These are phyloP conservation scores for Upupa epops DNA, from an alignment of 2,113 vertebrate species.

Conservation along the genomic window DNA sequence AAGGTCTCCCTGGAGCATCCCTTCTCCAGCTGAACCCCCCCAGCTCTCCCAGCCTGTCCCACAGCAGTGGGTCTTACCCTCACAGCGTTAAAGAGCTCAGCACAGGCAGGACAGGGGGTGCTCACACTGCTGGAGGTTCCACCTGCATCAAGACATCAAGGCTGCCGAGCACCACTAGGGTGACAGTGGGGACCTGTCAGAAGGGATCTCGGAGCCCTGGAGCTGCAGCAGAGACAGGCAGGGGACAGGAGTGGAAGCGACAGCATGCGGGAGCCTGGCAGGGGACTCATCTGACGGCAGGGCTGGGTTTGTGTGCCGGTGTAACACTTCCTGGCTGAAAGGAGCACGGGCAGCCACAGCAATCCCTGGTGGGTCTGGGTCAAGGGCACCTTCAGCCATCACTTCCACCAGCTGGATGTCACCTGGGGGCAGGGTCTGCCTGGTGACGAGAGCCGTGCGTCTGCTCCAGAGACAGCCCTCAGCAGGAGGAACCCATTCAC, in stretches of 20 bases:
- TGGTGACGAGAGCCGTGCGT: neutral
- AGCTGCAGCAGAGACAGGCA: neutral
- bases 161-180: neutral
- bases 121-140: accelerated
- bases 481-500: neutral
- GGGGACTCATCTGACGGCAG: accelerated
- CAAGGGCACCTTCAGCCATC: neutral
- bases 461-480: neutral
- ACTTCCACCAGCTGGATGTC: neutral
- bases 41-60: too few species aligned
- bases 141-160: accelerated
- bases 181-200: neutral
- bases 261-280: neutral
- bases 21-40: too few species aligned
- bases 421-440: neutral
- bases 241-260: neutral
- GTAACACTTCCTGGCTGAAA: neutral
- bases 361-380: too few species aligned
- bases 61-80: too few species aligned
- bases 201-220: neutral
- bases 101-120: too few species aligned
- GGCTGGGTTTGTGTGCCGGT: neutral
- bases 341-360: neutral
- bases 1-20: too few species aligned
- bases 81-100: too few species aligned